These are phyloP conservation scores for Microctenopoma lineatum DNA, from an alignment of 2,797 vertebrate species.

Conservation along the genomic window DNA sequence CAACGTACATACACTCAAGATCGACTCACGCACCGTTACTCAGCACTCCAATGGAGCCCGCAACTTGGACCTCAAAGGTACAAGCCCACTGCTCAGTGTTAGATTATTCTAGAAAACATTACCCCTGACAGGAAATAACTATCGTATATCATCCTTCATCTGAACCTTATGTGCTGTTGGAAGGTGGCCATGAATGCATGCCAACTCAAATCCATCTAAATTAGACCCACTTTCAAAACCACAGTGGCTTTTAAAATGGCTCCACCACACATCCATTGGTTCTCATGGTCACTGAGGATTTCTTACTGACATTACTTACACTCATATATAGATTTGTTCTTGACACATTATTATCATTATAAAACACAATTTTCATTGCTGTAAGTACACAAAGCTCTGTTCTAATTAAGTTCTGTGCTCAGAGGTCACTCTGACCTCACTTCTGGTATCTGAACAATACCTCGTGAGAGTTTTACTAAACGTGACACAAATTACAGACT, in stretches of 20 bases:
- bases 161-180: conserved; percentile 44
- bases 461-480: too few relatives aligned
- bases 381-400: background rate
- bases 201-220: conserved; percentile 43
- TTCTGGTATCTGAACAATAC: too few relatives aligned
- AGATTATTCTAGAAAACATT: conserved; percentile 17
- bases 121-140: conserved; percentile 29
- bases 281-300: conserved; percentile 4
- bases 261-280: background rate
- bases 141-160: conserved; percentile 26
- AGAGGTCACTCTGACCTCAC: too few relatives aligned
- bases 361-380: background rate
- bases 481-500: too few relatives aligned
- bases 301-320: background rate
- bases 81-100: background rate
- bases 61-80: conserved; percentile 96
- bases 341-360: background rate
- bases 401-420: background rate
- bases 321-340: background rate
- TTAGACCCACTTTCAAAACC: conserved; percentile 25
- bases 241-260: conserved; percentile 5
- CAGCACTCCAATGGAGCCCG: conserved; percentile 95
- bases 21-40: conserved; percentile 94
- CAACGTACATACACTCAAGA: conserved; percentile 92
- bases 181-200: conserved; percentile 25